Evolutionary conservation across 2,113 vertebrate species (phyloP).

Genomic region (Phylloscopus whistleri): DNA sequence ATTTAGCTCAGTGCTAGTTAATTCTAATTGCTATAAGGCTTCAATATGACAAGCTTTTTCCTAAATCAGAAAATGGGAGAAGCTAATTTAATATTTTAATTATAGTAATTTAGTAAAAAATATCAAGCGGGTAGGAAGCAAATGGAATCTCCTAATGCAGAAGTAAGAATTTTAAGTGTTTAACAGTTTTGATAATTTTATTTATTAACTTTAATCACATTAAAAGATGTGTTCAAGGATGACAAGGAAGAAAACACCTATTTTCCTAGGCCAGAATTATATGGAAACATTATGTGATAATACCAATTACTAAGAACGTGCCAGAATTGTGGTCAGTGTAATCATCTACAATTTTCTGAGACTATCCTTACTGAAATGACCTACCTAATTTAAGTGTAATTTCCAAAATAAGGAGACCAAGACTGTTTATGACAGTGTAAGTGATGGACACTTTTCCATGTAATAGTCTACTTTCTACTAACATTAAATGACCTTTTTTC

Average conservation of each 20-base stretch:
- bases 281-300: not conserved
- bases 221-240: not conserved
- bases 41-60: not conserved
- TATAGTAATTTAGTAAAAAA: not conserved
- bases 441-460: not conserved
- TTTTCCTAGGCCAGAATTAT: not conserved
- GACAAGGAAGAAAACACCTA: not conserved
- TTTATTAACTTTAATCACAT: not conserved
- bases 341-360: constrained; percentile 56
- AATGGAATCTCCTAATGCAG: not conserved
- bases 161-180: not conserved
- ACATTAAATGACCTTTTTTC: not conserved
- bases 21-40: not conserved
- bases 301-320: not conserved
- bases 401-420: constrained; percentile 32
- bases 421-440: not conserved
- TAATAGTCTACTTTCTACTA: not conserved
- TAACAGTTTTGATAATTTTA: not conserved
- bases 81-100: not conserved
- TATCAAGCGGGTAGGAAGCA: not conserved
- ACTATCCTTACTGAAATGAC: constrained; percentile 23
- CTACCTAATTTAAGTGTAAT: constrained; percentile 28
- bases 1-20: constrained; percentile 19
- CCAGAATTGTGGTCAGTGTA: constrained; percentile 1
- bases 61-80: not conserved